Base-by-base conservation (phyloP, 2,888 invertebrate species). In the Operophtera brumata region DNA sequence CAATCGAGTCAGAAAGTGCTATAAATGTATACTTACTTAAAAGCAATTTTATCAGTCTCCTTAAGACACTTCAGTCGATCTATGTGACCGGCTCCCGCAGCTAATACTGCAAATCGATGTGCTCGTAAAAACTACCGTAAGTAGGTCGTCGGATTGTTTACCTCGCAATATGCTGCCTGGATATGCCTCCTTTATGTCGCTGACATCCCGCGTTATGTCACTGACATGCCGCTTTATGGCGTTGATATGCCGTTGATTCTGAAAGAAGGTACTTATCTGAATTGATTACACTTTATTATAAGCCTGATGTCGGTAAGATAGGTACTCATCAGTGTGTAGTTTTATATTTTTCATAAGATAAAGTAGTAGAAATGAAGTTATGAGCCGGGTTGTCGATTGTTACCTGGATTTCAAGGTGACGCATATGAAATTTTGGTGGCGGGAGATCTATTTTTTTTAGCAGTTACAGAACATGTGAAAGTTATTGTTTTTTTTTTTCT, bases 61-160 rank as follows among this genome's bases (percentile, higher is more conserved):
- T 47, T 6, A 30, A 48, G 48, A 26, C 26, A 25, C 6, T 10
- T 6, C 14, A 11, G 46, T 6, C 13, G 30, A 0, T 37, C 37
- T 13, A 34, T 36, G 34, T 34, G 34, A 20, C n/a, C 10, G 5
- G n/a, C 11, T 2, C 6, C 34, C 34, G n/a, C 44, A 57, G 30
- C 44, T 48, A 46, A 42, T 42, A 46, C 40, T 41, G 37, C 34
- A 20, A 52, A 36, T 41, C 46, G 52, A 46, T 46, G 45, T 20
- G 45, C 14, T 30, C 52, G 46, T 52, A 46, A 41, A 48, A 46
- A 41, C 46, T 46, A 41, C 41, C 41, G 35, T 42, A 46, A 52
- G 40, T 46, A 40, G 46, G 52, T 28, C 52, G 41, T 35, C 26
- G 12, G 41, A 36, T 46, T 52, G 52, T 52, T 52, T 46, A 46